phyloP scores from a whole-genome alignment of 1,140 invertebrate species.

The Mizuhopecten yessoensis region DNA sequence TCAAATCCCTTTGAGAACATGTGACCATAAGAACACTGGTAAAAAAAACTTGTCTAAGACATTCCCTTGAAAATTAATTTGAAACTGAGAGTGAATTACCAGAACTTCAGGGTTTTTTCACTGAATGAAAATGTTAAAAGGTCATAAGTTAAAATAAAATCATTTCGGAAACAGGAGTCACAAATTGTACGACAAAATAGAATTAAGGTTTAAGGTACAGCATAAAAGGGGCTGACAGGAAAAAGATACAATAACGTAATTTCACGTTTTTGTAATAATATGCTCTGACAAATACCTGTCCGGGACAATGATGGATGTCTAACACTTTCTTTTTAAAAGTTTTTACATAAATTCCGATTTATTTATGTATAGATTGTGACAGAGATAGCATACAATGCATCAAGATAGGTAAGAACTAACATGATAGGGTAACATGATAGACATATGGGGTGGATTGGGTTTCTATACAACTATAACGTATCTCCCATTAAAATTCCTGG shows the following conservation, averaged over 20 bases:
- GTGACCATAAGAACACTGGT: too few species aligned
- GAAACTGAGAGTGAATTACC: too few species aligned
- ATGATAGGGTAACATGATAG: background rate
- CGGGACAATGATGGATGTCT: background rate
- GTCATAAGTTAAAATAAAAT: too few species aligned
- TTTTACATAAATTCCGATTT: constrained; percentile 27
- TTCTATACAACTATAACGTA: background rate
- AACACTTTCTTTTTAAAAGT: background rate
- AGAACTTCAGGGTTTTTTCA: too few species aligned
- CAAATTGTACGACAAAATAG: too few species aligned
- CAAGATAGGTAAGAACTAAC: background rate
- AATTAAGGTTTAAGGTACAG: too few species aligned
- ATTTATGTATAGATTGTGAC: constrained; percentile 27
- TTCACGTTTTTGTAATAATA: background rate
- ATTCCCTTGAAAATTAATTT: too few species aligned
- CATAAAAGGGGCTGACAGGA: too few species aligned
- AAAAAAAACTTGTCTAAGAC: too few species aligned
- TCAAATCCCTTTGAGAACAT: too few species aligned
- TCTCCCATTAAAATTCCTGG: background rate
- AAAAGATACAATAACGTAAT: constrained; percentile 17
- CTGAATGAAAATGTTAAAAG: too few species aligned
- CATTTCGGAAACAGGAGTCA: too few species aligned
- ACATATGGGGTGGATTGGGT: background rate
- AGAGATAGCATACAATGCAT: background rate
- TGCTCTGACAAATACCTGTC: background rate